Evolutionary conservation across 2,797 vertebrate species (phyloP), one percentile per base, ranked within the genome.

Genomic region (Strix occidentalis): DNA sequence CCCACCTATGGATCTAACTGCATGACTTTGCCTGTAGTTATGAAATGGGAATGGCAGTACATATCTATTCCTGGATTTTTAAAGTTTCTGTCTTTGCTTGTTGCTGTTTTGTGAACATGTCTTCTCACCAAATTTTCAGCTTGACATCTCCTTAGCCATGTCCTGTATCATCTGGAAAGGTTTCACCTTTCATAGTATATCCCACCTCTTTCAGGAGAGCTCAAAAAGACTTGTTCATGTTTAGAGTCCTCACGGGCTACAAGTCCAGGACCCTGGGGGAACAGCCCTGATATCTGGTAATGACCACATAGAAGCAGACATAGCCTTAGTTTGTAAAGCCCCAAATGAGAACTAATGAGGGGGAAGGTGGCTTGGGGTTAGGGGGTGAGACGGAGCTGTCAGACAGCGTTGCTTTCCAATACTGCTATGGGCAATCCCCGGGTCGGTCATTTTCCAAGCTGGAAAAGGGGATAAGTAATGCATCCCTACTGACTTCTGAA

Each of bases 11-110:
- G 37, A 35, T 19, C 28, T 10, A 16, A 25, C 39, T 45, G n/a
- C 0, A 0, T 0, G 0, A 41, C 33, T 75, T 81, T 1, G 0
- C 0, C 0, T 20, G 6, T 1, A 24, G 13, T 18, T 75, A 26
- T 24, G 26, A 79, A 70, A 13, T 6, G 48, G n/a, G 18, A 82
- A 61, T 7, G 51, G 25, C 65, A 15, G 14, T 57, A 37, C 2
- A 6, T 31, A 54, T 21, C 29, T 58, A 9, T 56, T 94, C 29
- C 41, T 63, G 39, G 18, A 10, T 65, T 87, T 70, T 57, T 29
- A 17, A 29, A 46, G 53, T 45, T 70, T 72, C 39, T 93, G 18
- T 46, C 37, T 82, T 83, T 78, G 35, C 45, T 71, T 39, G 7
- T 45, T 83, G 41, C 39, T 80, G 53, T 43, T 94, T 61, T 58